Evolutionary conservation across 1,140 invertebrate species (phyloP).

Genomic region (Drosophila paulistorum): DNA sequence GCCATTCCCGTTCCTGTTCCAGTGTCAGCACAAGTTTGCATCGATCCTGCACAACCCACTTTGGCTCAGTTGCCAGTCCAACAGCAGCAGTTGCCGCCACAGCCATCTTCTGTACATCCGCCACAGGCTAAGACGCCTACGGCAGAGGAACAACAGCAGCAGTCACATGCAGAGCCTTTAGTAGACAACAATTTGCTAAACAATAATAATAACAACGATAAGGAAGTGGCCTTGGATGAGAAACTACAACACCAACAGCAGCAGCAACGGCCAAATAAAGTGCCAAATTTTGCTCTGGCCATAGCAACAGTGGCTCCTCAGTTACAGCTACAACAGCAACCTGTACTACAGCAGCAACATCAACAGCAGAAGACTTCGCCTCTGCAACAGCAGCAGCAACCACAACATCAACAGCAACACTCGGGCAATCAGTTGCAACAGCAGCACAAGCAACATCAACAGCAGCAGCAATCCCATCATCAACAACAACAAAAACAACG

Average conservation of each 20-base stretch:
- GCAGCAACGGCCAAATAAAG: slow-evolving; percentile 36
- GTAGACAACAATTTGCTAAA: slow-evolving; percentile 61
- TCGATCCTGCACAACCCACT: slow-evolving; percentile 36
- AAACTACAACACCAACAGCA: slow-evolving; percentile 32
- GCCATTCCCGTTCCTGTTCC: slow-evolving; percentile 48
- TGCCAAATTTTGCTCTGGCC: slow-evolving; percentile 24
- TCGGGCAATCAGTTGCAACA: slow-evolving; percentile 31
- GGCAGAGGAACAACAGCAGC: slow-evolving; percentile 27
- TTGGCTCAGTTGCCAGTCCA: slow-evolving; percentile 3
- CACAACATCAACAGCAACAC: slow-evolving; percentile 32
- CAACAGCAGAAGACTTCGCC: too few relatives aligned
- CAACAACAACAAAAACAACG: slow-evolving; percentile 33
- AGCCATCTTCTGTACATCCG: slow-evolving; percentile 5
- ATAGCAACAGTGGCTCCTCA: slow-evolving; percentile 37
- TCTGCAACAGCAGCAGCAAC: too few relatives aligned
- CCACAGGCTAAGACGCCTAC: slow-evolving; percentile 26
- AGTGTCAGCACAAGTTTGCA: slow-evolving; percentile 37
- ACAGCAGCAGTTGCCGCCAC: slow-evolving; percentile 12
- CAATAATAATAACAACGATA: slow-evolving; percentile 59
- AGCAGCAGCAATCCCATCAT: slow-evolving; percentile 39
- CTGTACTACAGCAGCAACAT: slow-evolving; percentile 27
- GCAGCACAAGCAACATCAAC: slow-evolving; percentile 59
- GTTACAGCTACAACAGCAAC: slow-evolving; percentile 31
- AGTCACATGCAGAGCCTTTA: slow-evolving; percentile 33
- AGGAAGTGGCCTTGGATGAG: slow-evolving; percentile 60